A percentile compares a stretch with the other conserved stretches of the same genome.
Evolutionary conservation across 1,140 invertebrate species (phyloP).

Genomic region (Musca domestica): DNA sequence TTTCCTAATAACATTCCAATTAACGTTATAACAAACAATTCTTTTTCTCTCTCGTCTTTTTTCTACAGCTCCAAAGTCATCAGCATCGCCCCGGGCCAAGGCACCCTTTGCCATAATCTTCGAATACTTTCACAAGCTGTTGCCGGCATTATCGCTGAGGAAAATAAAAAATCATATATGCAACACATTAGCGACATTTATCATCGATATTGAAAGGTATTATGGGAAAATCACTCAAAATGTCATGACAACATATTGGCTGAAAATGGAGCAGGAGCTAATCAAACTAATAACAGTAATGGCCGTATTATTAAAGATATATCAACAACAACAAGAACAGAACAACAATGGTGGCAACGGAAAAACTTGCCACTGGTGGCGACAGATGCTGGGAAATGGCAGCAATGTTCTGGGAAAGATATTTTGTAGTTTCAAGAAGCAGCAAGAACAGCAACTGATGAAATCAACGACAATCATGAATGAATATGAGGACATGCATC

Average conservation of each 20-base stretch:
- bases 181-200: constrained; percentile 5
- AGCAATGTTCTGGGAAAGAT: too few relatives aligned
- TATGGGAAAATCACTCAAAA: not conserved
- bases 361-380: not conserved
- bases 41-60: not conserved
- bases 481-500: too few relatives aligned
- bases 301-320: not conserved
- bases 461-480: too few relatives aligned
- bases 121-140: not conserved
- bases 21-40: not conserved
- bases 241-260: constrained; percentile 2
- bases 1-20: not conserved
- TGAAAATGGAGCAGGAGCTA: not conserved
- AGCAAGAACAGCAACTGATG: too few relatives aligned
- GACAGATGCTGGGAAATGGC: not conserved
- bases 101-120: not conserved
- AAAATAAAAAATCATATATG: not conserved
- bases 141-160: not conserved
- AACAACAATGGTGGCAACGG: not conserved
- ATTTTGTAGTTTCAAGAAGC: too few relatives aligned
- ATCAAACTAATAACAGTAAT: constrained; percentile 4
- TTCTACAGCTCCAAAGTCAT: not conserved
- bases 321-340: not conserved
- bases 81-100: not conserved
- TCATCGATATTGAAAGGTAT: constrained; percentile 2